phyloP scores from a whole-genome alignment of 2,797 vertebrate genomes.

The Rhinichthys osculus region DNA sequence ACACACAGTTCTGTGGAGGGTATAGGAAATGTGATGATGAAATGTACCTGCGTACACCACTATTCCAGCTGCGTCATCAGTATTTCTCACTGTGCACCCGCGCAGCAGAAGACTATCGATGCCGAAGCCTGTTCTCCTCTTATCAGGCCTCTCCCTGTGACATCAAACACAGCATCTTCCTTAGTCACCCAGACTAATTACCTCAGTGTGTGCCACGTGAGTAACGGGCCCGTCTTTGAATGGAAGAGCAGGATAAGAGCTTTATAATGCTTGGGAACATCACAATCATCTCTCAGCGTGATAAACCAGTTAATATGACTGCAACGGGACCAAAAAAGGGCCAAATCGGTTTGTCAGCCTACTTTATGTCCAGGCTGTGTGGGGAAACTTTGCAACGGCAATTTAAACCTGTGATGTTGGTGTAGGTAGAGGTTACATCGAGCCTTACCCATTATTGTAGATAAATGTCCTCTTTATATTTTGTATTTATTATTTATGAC shows the following conservation, averaged over 20 bases:
- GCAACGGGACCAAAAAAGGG: slow-evolving; percentile 13
- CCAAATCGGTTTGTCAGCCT: slow-evolving; percentile 30
- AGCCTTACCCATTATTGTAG: neutral
- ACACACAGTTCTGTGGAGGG: neutral
- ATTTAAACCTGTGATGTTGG: neutral
- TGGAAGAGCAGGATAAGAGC: slow-evolving; percentile 39
- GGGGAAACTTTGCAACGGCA: neutral
- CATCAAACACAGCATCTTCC: slow-evolving; percentile 48
- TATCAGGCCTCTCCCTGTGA: slow-evolving; percentile 86
- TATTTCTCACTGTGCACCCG: slow-evolving; percentile 93
- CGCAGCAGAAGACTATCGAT: slow-evolving; percentile 91
- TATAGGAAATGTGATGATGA: slow-evolving; percentile 3
- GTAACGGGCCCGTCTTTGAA: neutral
- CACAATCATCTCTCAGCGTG: slow-evolving; percentile 32
- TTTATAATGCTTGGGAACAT: slow-evolving; percentile 45
- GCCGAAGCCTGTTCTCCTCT: slow-evolving; percentile 84
- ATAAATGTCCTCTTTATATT: neutral
- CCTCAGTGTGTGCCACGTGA: slow-evolving; percentile 33
- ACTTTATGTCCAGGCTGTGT: slow-evolving; percentile 21
- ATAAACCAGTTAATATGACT: slow-evolving; percentile 43
- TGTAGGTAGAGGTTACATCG: neutral
- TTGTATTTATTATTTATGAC: neutral
- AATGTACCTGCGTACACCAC: slow-evolving; percentile 92
- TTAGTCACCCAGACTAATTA: slow-evolving; percentile 45
- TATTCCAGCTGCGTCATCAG: slow-evolving; percentile 85